Percentiles rank a stretch among this genome's conserved stretches.
These are phyloP conservation scores for Invenusta paracnida DNA, from an alignment of 2,888 invertebrate species.

Conservation along the genomic window DNA sequence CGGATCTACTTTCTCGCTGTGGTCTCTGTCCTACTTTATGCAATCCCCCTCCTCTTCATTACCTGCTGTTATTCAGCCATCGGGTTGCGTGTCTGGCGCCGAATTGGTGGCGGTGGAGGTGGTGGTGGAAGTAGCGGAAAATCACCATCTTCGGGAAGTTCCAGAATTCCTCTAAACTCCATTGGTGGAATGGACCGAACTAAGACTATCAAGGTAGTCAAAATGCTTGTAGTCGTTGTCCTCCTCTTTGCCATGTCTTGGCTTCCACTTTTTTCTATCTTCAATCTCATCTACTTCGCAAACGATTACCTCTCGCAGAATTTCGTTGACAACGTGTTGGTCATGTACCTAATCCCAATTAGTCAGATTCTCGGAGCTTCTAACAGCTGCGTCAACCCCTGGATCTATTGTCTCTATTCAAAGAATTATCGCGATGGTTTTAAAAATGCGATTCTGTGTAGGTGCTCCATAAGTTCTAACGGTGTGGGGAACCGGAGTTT, in stretches of 20 bases:
- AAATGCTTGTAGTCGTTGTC: slow-evolving; percentile 40
- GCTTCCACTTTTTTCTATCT: slow-evolving; percentile 38
- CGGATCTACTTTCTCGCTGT: slow-evolving; percentile 27
- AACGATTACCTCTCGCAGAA: not conserved
- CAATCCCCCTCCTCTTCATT: slow-evolving; percentile 33
- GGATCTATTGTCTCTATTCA: slow-evolving; percentile 42
- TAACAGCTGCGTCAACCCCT: slow-evolving; percentile 41
- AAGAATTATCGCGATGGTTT: slow-evolving; percentile 42
- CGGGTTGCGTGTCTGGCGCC: slow-evolving; percentile 24
- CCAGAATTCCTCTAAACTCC: not conserved
- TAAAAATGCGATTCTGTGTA: slow-evolving; percentile 34
- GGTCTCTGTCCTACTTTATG: slow-evolving; percentile 10
- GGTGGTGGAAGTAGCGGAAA: not conserved
- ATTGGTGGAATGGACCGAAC: slow-evolving; percentile 30
- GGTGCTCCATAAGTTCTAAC: too few relatives aligned
- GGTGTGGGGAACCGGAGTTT: too few relatives aligned
- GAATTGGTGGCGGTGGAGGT: not conserved
- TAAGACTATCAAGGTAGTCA: slow-evolving; percentile 38
- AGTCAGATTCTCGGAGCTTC: slow-evolving; percentile 38
- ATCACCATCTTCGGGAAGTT: not conserved
- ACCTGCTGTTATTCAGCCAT: slow-evolving; percentile 35
- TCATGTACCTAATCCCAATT: slow-evolving; percentile 32
- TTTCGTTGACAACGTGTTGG: not conserved
- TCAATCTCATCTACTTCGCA: slow-evolving; percentile 8
- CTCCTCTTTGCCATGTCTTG: slow-evolving; percentile 37